Conservation (phyloP, 2,797 vertebrate species). For the Myoxocephalus aenaeus region DNA sequence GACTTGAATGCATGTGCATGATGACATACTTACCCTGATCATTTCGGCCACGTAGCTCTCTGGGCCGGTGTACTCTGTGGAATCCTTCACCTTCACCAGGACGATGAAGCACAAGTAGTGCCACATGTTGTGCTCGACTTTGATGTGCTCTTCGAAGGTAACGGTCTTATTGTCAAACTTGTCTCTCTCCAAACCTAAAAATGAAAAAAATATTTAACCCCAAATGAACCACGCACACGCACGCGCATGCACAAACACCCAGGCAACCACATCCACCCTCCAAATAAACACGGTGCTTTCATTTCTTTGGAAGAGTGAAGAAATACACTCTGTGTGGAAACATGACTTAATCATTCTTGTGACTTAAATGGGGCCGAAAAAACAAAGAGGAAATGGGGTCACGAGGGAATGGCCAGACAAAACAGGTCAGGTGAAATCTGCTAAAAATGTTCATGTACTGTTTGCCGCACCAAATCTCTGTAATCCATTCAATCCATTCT, state of each 20-base stretch:
- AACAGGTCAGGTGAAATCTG: constrained; percentile 8
- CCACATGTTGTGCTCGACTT: constrained; percentile 99
- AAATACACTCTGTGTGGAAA: constrained; percentile 34
- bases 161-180: constrained; percentile 99
- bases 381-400: constrained; percentile 51
- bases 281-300: constrained; percentile 22
- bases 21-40: constrained; percentile 91
- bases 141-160: constrained; percentile 98
- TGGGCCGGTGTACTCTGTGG: constrained; percentile 96
- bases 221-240: neutral
- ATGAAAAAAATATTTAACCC: constrained; percentile 19
- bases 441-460: neutral
- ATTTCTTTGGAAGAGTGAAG: constrained; percentile 54
- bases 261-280: neutral
- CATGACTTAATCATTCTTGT: constrained; percentile 42
- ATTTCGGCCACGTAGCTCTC: constrained; percentile 99
- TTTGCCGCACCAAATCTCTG: neutral
- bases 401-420: constrained; percentile 26
- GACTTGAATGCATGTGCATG: neutral
- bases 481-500: neutral
- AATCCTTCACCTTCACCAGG: constrained; percentile 97
- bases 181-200: constrained; percentile 93
- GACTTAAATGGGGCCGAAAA: constrained; percentile 33
- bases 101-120: constrained; percentile 98
- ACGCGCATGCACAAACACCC: neutral